Percentiles rank a stretch among this genome's conserved stretches.
These are phyloP conservation scores for Drosophila chauvacae DNA, from an alignment of 1,140 invertebrate species.

Conservation along the genomic window DNA sequence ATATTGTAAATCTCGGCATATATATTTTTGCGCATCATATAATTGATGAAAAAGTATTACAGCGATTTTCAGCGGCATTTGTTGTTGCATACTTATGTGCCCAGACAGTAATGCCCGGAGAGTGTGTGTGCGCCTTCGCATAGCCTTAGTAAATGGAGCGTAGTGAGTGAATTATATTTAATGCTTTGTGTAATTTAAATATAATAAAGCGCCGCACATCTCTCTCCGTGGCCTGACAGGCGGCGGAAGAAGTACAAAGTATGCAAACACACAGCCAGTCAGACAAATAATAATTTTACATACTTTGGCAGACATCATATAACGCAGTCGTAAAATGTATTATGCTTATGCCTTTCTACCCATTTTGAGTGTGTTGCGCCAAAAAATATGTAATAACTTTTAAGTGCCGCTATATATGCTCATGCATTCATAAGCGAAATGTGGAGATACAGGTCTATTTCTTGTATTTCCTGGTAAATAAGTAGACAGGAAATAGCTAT, in stretches of 20 bases:
- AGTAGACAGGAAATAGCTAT: background rate
- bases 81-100: slow-evolving; percentile 47
- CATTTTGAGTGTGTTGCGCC: slow-evolving; percentile 27
- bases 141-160: slow-evolving; percentile 81
- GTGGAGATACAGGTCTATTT: background rate
- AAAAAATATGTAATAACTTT: slow-evolving; percentile 61
- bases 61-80: slow-evolving; percentile 75
- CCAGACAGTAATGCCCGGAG: slow-evolving; percentile 36
- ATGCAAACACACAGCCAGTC: slow-evolving; percentile 37
- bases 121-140: slow-evolving; percentile 39
- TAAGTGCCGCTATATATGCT: slow-evolving; percentile 24
- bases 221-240: slow-evolving; percentile 10
- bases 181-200: slow-evolving; percentile 83
- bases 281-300: slow-evolving; percentile 62
- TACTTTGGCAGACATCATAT: slow-evolving; percentile 54
- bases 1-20: slow-evolving; percentile 80
- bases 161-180: slow-evolving; percentile 82
- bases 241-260: slow-evolving; percentile 26
- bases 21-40: slow-evolving; percentile 80
- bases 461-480: background rate
- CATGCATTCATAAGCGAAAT: slow-evolving; percentile 3
- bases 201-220: slow-evolving; percentile 71
- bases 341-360: slow-evolving; percentile 40
- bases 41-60: slow-evolving; percentile 83
- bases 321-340: slow-evolving; percentile 55